Base-by-base conservation (phyloP, 2,797 vertebrate species). In the Parauchenoglanis punctatus region DNA sequence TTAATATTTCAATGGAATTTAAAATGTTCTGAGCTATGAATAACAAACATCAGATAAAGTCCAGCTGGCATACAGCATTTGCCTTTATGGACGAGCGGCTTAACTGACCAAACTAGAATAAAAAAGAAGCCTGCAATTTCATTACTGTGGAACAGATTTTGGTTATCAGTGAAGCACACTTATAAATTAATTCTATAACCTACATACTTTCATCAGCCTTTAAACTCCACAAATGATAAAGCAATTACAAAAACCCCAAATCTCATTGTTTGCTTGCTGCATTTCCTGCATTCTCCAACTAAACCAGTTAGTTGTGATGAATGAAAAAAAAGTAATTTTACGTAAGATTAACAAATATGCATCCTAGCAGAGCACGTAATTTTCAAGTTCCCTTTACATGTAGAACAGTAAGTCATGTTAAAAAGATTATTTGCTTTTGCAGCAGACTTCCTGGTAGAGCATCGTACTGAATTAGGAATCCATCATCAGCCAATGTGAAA, bases 231-330 rank as follows among this genome's bases (percentile, higher is more conserved):
- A 88, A 89, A 87, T 63, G 85, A 91, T 63, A 73, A 78, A 15
- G 86, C 80, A 20, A 44, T 81, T n/a, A 61, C 12, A n/a, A 44
- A 91, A 93, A 94, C 92, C 92, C 90, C 65, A 90, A 92, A 91
- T 92, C 91, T 91, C 82, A 83, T 49, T 3, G 18, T 88, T 86
- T 46, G 7, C 86, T 89, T 83, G 88, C 89, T 86, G 67, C 23
- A 89, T 88, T 89, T 87, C 89, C 91, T 92, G 44, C 85, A 88
- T 88, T 83, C 31, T 7, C 81, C 28, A 59, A 86, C 87, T 91
- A 90, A 88, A 90, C 84, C 87, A 84, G 88, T 63, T 67, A 88
- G 85, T 85, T 59, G 80, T 80, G 46, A 46, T 84, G 17, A 52
- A 52, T 54, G 72, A 65, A 65, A 59, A 15, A 81, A 40, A 49